phyloP scores from a whole-genome alignment of 2,888 invertebrate species.

The Stomorhina lunata region DNA sequence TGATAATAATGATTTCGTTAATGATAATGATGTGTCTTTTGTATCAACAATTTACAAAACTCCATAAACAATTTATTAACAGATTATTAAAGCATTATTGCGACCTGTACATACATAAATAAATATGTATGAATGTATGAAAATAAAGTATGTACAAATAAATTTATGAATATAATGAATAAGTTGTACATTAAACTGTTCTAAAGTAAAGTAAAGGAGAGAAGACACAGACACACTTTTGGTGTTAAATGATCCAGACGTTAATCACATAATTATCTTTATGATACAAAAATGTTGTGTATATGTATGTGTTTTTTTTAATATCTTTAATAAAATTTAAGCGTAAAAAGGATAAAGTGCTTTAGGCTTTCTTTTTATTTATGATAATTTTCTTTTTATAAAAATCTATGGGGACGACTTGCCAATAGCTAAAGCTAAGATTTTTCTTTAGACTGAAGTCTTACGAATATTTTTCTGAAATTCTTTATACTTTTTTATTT shows the following conservation, averaged over 20 bases:
- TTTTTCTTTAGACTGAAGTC: too few species aligned
- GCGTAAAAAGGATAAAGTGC: too few species aligned
- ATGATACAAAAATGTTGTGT: background rate
- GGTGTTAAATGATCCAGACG: slow-evolving; percentile 2
- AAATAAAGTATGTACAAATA: background rate
- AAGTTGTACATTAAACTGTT: background rate
- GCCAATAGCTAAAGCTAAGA: too few species aligned
- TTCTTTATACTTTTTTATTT: too few species aligned
- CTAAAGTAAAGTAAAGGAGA: too few species aligned
- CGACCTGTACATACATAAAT: background rate
- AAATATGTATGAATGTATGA: background rate
- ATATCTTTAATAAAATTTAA: too few species aligned
- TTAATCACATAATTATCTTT: background rate
- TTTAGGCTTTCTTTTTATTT: too few species aligned
- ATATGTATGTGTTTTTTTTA: background rate
- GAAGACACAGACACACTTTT: background rate
- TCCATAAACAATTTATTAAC: slow-evolving; percentile 11
- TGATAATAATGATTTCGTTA: too few species aligned
- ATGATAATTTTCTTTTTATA: too few species aligned
- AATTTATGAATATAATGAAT: background rate
- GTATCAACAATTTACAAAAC: background rate
- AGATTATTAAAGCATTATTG: slow-evolving; percentile 11
- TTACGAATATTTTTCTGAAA: too few species aligned
- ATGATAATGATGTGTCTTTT: background rate
- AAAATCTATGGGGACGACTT: too few species aligned